Conservation (phyloP, 2,888 invertebrate genomes). For the Cantharis lateralis region DNA sequence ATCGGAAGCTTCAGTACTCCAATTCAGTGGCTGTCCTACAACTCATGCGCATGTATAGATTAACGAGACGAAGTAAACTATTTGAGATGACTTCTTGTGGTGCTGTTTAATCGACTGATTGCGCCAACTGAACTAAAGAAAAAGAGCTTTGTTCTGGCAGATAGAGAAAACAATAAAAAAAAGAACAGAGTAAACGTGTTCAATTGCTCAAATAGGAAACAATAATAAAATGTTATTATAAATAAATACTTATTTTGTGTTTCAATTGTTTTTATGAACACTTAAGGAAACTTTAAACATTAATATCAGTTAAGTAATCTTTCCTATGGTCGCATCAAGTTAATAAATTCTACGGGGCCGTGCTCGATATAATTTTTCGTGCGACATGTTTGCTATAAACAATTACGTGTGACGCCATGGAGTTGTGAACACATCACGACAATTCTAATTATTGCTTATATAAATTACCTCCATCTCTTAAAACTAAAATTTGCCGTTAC, state of each 20-base stretch:
- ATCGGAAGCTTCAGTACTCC: too few species aligned
- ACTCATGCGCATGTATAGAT: too few species aligned
- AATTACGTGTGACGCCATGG: slow-evolving; percentile 33
- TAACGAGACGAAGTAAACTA: too few species aligned
- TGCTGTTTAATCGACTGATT: not conserved
- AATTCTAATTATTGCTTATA: slow-evolving; percentile 27
- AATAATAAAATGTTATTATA: not conserved
- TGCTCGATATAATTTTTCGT: slow-evolving; percentile 28
- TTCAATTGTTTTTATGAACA: not conserved
- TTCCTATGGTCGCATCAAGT: slow-evolving; percentile 21
- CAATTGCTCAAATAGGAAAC: not conserved
- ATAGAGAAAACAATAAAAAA: not conserved
- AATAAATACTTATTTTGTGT: not conserved
- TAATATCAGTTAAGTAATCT: slow-evolving; percentile 18
- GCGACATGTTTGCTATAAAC: slow-evolving; percentile 31
- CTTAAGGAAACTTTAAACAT: not conserved
- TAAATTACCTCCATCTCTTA: slow-evolving; percentile 15
- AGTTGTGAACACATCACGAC: slow-evolving; percentile 31
- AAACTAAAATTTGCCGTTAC: slow-evolving; percentile 16
- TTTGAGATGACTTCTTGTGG: too few species aligned
- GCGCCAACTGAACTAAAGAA: not conserved
- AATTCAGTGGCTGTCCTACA: too few species aligned
- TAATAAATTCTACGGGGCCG: slow-evolving; percentile 30
- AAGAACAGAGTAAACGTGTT: not conserved
- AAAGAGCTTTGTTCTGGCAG: not conserved